Conservation (phyloP, 2,113 vertebrate genomes). For the Stictonetta naevosa region DNA sequence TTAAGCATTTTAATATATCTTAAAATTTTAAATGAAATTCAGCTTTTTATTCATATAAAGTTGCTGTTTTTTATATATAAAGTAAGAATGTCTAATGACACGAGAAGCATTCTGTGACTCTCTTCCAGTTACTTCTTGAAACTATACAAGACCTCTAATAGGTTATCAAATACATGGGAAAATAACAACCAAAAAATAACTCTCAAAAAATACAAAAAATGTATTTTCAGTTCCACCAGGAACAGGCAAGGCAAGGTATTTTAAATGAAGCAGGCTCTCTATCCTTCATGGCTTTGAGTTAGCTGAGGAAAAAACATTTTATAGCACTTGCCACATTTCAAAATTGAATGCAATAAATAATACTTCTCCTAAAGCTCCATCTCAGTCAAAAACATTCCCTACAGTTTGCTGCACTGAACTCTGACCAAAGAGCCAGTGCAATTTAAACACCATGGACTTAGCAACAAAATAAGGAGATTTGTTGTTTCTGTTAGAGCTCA, state of each 20-base stretch:
- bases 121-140: not conserved
- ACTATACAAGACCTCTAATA: not conserved
- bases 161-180: not conserved
- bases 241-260: not conserved
- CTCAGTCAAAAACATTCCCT: constrained; percentile 13
- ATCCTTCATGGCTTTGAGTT: not conserved
- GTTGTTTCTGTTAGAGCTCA: not conserved
- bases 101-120: not conserved
- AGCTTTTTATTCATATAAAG: not conserved
- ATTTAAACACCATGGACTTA: not conserved
- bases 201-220: too few species aligned
- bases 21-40: not conserved
- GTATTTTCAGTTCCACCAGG: not conserved
- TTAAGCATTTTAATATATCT: not conserved
- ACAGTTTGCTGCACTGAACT: constrained; percentile 1
- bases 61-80: not conserved
- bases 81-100: not conserved
- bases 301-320: not conserved
- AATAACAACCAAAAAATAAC: not conserved
- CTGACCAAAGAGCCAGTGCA: not conserved
- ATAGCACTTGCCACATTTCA: not conserved
- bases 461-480: not conserved
- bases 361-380: not conserved
- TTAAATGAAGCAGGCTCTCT: not conserved
- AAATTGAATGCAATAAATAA: not conserved